Conservation (phyloP, 2,888 invertebrate genomes). For the Tachina lurida region DNA sequence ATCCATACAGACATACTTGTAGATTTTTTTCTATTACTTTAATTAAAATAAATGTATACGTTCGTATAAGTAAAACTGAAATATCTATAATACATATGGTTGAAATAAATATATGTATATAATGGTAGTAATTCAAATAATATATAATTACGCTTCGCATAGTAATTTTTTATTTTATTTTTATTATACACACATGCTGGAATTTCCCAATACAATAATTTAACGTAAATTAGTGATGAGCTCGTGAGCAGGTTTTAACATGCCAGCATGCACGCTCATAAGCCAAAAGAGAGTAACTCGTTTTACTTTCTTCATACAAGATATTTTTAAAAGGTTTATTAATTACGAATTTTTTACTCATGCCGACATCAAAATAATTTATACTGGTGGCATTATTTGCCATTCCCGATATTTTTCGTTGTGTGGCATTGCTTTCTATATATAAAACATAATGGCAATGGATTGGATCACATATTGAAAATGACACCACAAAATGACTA, state of each 20-base stretch:
- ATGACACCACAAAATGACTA: too few relatives aligned
- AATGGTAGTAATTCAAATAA: conserved; percentile 52
- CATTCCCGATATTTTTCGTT: too few relatives aligned
- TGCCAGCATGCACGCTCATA: neutral
- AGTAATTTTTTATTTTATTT: conserved; percentile 38
- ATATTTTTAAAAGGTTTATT: too few relatives aligned
- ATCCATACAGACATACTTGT: neutral
- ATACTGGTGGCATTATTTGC: too few relatives aligned
- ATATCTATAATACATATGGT: neutral
- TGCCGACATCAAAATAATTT: too few relatives aligned
- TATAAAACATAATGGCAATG: too few relatives aligned
- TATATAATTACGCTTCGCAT: conserved; percentile 51
- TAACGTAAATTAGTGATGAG: neutral
- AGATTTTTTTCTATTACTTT: conserved; percentile 48
- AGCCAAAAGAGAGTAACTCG: too few relatives aligned
- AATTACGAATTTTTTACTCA: too few relatives aligned
- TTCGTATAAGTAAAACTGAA: conserved; percentile 13
- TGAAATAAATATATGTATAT: conserved; percentile 20
- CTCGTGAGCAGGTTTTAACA: neutral
- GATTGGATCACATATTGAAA: too few relatives aligned
- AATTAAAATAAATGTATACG: conserved; percentile 30
- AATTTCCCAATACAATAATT: conserved; percentile 39
- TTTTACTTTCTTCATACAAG: too few relatives aligned
- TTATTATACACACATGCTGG: conserved; percentile 17
- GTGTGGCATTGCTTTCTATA: too few relatives aligned